These are phyloP conservation scores for Agapornis canus DNA, from an alignment of 2,797 vertebrate species.

Conservation along the genomic window DNA sequence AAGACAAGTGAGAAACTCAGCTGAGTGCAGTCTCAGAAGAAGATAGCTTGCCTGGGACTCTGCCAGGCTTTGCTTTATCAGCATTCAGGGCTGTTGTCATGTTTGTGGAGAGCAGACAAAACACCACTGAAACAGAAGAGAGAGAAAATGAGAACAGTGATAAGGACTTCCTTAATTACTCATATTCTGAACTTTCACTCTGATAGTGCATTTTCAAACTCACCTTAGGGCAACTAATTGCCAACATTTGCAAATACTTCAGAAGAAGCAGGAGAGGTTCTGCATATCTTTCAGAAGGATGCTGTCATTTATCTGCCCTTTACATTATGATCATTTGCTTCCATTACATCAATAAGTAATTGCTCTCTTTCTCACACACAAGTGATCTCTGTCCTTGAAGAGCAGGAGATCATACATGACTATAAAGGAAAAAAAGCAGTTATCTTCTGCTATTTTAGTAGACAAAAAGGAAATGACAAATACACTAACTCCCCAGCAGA, in stretches of 20 bases:
- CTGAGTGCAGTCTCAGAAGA: background rate
- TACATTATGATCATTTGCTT: background rate
- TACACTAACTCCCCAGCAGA: background rate
- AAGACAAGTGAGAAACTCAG: background rate
- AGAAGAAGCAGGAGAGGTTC: background rate
- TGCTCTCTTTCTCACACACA: background rate
- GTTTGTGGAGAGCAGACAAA: slow-evolving; percentile 4
- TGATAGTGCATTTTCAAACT: background rate
- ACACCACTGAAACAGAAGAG: background rate
- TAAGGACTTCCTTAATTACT: background rate
- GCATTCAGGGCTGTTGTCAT: background rate
- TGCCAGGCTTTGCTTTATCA: background rate
- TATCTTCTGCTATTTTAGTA: background rate
- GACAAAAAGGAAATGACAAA: background rate
- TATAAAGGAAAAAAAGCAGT: background rate
- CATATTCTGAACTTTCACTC: background rate
- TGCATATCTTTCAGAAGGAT: background rate
- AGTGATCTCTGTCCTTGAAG: background rate
- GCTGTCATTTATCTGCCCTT: background rate
- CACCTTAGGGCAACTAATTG: background rate
- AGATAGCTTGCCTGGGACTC: background rate
- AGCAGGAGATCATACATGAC: background rate
- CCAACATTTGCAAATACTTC: background rate
- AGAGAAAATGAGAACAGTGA: background rate
- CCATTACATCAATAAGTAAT: background rate